Evolutionary conservation across 2,113 vertebrate genomes (phyloP).

Genomic region (Paramormyrops kingsleyae): DNA sequence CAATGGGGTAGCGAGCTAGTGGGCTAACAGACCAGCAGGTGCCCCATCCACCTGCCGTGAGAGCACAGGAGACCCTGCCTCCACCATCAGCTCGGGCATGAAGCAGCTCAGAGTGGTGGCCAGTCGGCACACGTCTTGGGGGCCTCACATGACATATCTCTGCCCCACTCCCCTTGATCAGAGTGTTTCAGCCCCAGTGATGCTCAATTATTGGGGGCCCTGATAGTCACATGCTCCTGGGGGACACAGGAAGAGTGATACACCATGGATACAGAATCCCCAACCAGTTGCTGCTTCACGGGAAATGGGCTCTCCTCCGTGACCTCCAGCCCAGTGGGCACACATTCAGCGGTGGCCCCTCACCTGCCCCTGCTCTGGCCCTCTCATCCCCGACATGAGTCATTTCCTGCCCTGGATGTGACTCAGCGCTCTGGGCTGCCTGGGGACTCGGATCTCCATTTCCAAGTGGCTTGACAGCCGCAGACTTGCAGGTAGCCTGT

Average conservation of each 20-base stretch:
- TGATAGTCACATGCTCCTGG: background rate
- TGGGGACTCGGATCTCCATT: background rate
- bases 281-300: background rate
- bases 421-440: background rate
- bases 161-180: background rate
- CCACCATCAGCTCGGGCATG: background rate
- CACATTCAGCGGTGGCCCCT: background rate
- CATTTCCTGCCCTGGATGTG: background rate
- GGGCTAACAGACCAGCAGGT: background rate
- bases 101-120: background rate
- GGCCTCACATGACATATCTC: background rate
- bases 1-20: background rate
- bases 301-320: background rate
- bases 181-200: background rate
- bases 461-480: background rate
- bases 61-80: background rate
- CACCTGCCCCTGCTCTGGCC: background rate
- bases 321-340: background rate
- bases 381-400: background rate
- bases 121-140: background rate
- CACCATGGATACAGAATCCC: background rate
- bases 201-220: background rate
- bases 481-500: background rate
- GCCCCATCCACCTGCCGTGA: background rate
- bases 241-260: background rate